Base-by-base conservation (phyloP, 2,113 vertebrate species). In the Saiga tatarica region DNA sequence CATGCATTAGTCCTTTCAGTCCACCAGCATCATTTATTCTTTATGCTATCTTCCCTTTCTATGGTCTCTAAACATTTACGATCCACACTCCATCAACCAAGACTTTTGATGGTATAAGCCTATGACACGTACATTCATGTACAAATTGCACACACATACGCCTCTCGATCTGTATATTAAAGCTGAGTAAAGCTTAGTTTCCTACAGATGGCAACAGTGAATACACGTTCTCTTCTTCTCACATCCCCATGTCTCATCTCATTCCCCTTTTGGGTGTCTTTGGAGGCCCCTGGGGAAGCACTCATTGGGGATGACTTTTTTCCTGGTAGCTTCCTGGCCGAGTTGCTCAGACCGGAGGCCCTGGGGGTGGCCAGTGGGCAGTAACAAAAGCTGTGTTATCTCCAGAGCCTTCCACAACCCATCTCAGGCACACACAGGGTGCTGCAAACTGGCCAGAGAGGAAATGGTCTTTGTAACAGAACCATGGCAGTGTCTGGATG, bases 401-500 rank as follows among this genome's bases (percentile, higher is more conserved):
- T 62, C 30, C 60, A 62, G 14, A 23, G 16, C 53, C 30, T 60
- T 79, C 42, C 19, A 33, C 15, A 30, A 23, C 13, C 33, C 26
- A 28, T 50, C 2, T 30, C 11, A 9, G 79, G 33, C 55, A 33
- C 21, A 28, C 9, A 26, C 1, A 11, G 3, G 52, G 2, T 4
- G 3, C 36, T 30, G 10, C 62, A 4, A 17, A 42, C 50, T 42
- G 25, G 30, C 23, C 50, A 36, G 62, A n/a, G 59, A 90, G 91
- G 76, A 98, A 95, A 91, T 16, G 42, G 85, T 93, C 39, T 88
- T 85, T 74, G 28, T 67, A 89, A 62, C 9, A 36, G 88, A 97
- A 87, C 93, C 74, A 50, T 30, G 53, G 55, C 16, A 1, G 12
- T 7, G 7, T 57, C 88, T 82, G 53, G 88, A 55, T 50, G 79